Evolutionary conservation across 2,888 invertebrate species (phyloP), one percentile per base, ranked within the genome.

Genomic region (Graphium colonna): DNA sequence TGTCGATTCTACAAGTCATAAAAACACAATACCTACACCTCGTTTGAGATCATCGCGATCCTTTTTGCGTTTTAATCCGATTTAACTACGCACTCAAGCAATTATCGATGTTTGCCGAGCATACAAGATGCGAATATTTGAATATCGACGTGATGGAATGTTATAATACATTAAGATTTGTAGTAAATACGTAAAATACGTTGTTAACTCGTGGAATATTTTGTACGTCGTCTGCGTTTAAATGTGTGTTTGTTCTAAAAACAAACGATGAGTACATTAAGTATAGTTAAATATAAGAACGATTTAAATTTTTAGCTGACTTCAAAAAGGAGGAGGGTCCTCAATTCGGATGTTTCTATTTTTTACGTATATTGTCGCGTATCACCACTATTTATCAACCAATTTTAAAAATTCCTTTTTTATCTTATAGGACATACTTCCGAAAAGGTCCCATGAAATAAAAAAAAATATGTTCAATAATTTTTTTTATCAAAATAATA

Each of bases 51-150:
- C 61, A 61, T 59, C 57, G 52, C 59, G 52, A 61, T 66, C 62
- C 66, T 69, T 69, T 69, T 68, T 71, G 73, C 71, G 71, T 67
- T 60, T 65, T 61, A 68, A 64, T 68, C 67, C 51, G 15, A 54
- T 51, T 48, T 48, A 43, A 51, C 41, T 41, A 49, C 45, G 45
- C 8, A 26, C 13, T 12, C 13, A 33, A 36, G 28, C 42, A 45
- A 54, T 46, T 49, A 51, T 56, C 17, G 28, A 52, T 58, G 52
- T 58, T 59, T 52, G 26, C 44, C 49, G 40, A 49, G 52, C 33
- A 58, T 56, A 62, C 56, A 42, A 53, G 49, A 56, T 58, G 47
- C 13, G 21, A 16, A 44, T 31, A 60, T 59, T 58, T 38, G 56
- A 60, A 57, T 57, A 21, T 52, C 36, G 47, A 50, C 54, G 54